Evolutionary conservation across 1,140 invertebrate species (phyloP), one percentile per base, ranked within the genome.

Genomic region (Drosophila gunungcola): DNA sequence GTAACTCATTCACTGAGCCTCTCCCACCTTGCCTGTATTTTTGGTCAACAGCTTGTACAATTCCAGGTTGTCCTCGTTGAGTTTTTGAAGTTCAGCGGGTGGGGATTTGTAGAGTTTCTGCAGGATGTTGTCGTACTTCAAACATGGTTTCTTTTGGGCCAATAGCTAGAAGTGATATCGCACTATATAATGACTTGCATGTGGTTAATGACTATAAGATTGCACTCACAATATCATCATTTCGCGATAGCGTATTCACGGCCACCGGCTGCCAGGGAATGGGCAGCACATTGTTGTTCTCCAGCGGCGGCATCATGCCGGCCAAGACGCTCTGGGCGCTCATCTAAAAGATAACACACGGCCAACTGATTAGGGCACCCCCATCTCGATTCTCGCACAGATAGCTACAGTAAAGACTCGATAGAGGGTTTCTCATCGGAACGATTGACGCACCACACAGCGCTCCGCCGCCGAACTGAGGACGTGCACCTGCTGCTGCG

Each of bases 201-300:
- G 16, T 9, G 34, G 16, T 42, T 52, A 42, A 62, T 46, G 7
- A 11, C 7, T 13, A 54, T 43, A 53, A 7, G 36, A 43, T 58
- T 13, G 21, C 36, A 93, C 92, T 93, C 94, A 97, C 96, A 91
- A 95, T 95, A 91, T 97, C 96, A 39, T 95, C 78, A 25, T 93
- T 72, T 51, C 93, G 94, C 0, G 96, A 95, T 42, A 95, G 92
- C 4, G 96, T 95, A 92, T 97, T 96, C 12, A 98, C 95, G 1
- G 97, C 96, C 79, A 98, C 95, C 0, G 98, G 98, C 79, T 97
- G 96, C 98, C 98, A 99, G 0, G 92, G 82, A 45, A 98, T 93
- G 0, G 93, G 90, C 80, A 97, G 94, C 94, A 97, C 97, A 63
- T 95, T 93, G 83, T 97, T 95, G 27, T 94, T 92, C 5, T 94